Evolutionary conservation across 92 coral and sea anemone species (phyloP).

Genomic region (Bergia puertoricense): DNA sequence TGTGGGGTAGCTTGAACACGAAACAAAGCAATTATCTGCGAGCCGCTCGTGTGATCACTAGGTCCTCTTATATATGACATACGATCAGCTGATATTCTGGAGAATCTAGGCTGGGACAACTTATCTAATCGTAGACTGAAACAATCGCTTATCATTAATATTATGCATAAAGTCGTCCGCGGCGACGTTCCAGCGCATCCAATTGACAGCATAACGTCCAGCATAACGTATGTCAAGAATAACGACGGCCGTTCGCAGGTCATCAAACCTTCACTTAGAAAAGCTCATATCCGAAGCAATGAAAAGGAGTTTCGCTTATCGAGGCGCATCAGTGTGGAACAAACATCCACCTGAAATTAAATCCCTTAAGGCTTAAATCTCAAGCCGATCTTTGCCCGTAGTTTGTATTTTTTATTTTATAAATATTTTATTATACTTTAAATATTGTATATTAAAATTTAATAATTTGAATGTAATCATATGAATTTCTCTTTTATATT

Average conservation of each 20-base stretch:
- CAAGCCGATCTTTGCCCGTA: no score
- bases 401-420: no score
- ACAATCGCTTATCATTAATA: not conserved
- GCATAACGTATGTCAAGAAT: no score
- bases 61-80: not conserved
- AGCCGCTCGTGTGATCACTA: conserved; percentile 28
- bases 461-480: no score
- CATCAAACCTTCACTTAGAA: not conserved
- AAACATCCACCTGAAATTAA: not conserved
- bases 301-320: not conserved
- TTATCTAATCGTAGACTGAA: not conserved
- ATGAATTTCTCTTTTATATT: no score
- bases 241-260: not conserved
- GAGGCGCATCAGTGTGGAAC: not conserved
- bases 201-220: not conserved
- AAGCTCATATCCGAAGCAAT: not conserved
- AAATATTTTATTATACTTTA: no score
- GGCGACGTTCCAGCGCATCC: not conserved
- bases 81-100: conserved; percentile 5
- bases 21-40: no score
- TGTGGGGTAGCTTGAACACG: no score
- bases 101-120: conserved; percentile 30
- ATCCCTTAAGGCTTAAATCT: no score
- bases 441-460: no score
- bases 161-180: not conserved